Percentiles rank a stretch among this genome's conserved stretches.
Evolutionary conservation across 2,797 vertebrate species (phyloP).

Genomic region (Spinus olivaceus): DNA sequence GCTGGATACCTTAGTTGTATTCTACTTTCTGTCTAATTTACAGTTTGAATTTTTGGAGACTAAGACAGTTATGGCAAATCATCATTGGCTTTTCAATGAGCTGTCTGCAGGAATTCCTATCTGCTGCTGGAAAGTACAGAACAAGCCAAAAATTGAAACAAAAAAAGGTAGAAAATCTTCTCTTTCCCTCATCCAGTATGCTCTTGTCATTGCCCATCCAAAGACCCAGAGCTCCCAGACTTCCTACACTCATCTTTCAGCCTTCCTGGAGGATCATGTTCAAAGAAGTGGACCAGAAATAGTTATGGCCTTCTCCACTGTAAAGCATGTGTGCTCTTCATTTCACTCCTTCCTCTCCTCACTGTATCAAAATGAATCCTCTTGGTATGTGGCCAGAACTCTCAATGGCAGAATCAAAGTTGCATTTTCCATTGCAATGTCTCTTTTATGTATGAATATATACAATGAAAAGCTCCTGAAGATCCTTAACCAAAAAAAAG

Average conservation of each 20-base stretch:
- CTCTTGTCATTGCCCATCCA: background rate
- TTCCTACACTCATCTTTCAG: background rate
- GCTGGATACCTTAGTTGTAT: background rate
- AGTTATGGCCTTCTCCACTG: background rate
- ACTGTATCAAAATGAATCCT: background rate
- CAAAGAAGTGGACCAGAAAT: background rate
- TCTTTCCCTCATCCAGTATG: background rate
- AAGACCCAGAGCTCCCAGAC: background rate
- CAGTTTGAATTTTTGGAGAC: background rate
- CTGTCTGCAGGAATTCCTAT: background rate
- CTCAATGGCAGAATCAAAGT: background rate
- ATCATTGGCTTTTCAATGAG: background rate
- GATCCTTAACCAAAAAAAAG: background rate
- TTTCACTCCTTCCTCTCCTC: background rate
- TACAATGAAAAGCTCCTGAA: background rate
- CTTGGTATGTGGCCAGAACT: background rate
- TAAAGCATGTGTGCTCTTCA: background rate
- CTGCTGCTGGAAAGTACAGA: background rate
- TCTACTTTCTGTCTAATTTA: background rate
- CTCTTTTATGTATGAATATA: background rate
- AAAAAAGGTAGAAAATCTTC: background rate
- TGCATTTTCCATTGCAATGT: background rate
- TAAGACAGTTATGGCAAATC: background rate
- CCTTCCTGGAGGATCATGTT: background rate
- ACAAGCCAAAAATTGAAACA: background rate